A percentile compares a stretch with the other conserved stretches of the same genome.
Conservation (phyloP, 2,113 vertebrate genomes). For the Halcyon malimbica region DNA sequence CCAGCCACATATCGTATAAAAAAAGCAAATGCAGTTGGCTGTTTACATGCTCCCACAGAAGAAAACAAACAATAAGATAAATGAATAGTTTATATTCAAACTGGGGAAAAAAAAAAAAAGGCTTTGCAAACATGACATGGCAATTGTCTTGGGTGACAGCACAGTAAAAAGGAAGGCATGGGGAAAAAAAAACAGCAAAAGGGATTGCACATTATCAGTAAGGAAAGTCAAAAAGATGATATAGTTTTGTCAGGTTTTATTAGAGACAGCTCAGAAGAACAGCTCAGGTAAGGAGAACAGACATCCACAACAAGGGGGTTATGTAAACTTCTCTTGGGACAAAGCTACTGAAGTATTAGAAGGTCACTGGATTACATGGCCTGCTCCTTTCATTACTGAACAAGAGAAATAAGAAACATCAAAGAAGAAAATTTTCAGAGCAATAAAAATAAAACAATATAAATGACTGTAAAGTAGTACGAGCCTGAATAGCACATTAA, state of each 20-base stretch:
- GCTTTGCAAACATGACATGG: neutral
- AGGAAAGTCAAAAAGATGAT: neutral
- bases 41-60: neutral
- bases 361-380: neutral
- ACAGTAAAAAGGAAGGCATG: neutral
- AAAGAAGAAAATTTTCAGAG: neutral
- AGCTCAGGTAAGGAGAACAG: neutral
- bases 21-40: neutral
- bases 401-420: neutral
- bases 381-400: neutral
- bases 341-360: neutral
- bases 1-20: neutral
- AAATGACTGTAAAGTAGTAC: neutral
- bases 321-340: neutral
- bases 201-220: fast-evolving
- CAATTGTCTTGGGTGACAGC: neutral
- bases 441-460: neutral
- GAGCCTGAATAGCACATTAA: neutral
- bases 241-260: neutral
- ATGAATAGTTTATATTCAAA: neutral
- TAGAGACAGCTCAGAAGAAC: neutral
- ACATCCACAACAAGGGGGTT: neutral
- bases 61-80: neutral
- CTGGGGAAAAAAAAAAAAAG: neutral
- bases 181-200: neutral